Conservation (phyloP, 2,888 invertebrate genomes). For the Platypus cylindrus region DNA sequence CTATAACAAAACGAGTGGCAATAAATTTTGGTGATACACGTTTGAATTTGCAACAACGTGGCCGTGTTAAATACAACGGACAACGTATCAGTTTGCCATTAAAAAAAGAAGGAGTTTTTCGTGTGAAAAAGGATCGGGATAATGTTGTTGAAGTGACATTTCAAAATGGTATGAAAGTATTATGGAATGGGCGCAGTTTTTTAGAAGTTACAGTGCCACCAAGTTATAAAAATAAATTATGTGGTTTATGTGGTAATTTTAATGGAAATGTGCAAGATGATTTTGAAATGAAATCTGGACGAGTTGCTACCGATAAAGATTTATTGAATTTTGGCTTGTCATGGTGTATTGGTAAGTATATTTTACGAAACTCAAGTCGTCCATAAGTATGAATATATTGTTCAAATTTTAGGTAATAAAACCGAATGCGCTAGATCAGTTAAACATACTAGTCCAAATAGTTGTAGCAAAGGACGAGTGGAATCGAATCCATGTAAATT, state of each 20-base stretch:
- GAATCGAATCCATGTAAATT: constrained; percentile 24
- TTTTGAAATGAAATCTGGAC: constrained; percentile 54
- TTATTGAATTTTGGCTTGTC: constrained; percentile 68
- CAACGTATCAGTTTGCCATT: constrained; percentile 51
- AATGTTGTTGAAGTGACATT: constrained; percentile 55
- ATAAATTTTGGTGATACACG: constrained; percentile 61
- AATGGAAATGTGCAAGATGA: constrained; percentile 81
- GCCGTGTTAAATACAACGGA: constrained; percentile 78
- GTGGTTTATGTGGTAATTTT: constrained; percentile 92
- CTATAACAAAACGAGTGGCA: constrained; percentile 83
- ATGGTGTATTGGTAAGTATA: constrained; percentile 65
- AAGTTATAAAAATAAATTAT: constrained; percentile 60
- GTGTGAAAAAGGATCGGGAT: constrained; percentile 45
- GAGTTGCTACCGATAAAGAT: constrained; percentile 49
- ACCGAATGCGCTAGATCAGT: constrained; percentile 21
- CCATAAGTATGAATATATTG: neutral
- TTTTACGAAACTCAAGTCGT: neutral
- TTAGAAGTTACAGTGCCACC: constrained; percentile 72
- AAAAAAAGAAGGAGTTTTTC: constrained; percentile 31
- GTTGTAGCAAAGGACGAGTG: constrained; percentile 19
- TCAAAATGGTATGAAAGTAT: constrained; percentile 64
- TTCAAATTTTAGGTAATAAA: constrained; percentile 17
- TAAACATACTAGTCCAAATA: constrained; percentile 8
- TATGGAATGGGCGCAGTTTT: constrained; percentile 91
- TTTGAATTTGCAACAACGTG: constrained; percentile 74